phyloP scores from a whole-genome alignment of 1,140 invertebrate genomes.

The Apocrypta bakeri region DNA sequence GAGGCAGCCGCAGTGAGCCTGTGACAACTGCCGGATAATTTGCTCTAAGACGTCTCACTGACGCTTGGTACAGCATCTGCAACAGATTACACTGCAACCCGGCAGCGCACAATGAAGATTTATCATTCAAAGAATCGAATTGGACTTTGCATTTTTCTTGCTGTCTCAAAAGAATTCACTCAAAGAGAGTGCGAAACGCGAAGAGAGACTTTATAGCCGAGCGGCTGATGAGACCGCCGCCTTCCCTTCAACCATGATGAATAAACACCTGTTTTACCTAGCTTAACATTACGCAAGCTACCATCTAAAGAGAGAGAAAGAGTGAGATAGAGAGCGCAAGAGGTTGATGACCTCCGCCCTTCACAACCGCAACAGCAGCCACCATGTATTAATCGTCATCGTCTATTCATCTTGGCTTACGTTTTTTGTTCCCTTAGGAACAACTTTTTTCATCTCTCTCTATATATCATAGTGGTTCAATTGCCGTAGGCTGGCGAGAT shows the following conservation, averaged over 20 bases:
- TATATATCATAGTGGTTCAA: not conserved
- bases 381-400: not conserved
- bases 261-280: slow-evolving; percentile 68
- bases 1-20: not conserved
- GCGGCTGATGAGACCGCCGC: slow-evolving; percentile 49
- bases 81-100: not conserved
- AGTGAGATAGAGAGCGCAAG: no score
- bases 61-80: not conserved
- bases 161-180: not conserved
- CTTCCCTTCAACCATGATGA: slow-evolving; percentile 61
- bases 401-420: not conserved
- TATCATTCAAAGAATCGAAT: not conserved
- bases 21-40: not conserved
- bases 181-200: not conserved
- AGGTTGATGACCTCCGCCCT: not conserved
- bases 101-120: not conserved
- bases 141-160: not conserved
- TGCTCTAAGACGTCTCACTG: not conserved
- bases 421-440: not conserved
- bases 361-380: not conserved
- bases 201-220: slow-evolving; percentile 36
- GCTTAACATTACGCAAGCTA: slow-evolving; percentile 15
- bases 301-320: not conserved
- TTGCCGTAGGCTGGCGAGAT: not conserved
- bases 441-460: slow-evolving; percentile 2